Evolutionary conservation across 2,113 vertebrate species (phyloP), one percentile per base, ranked within the genome.

Genomic region (Naja naja): DNA sequence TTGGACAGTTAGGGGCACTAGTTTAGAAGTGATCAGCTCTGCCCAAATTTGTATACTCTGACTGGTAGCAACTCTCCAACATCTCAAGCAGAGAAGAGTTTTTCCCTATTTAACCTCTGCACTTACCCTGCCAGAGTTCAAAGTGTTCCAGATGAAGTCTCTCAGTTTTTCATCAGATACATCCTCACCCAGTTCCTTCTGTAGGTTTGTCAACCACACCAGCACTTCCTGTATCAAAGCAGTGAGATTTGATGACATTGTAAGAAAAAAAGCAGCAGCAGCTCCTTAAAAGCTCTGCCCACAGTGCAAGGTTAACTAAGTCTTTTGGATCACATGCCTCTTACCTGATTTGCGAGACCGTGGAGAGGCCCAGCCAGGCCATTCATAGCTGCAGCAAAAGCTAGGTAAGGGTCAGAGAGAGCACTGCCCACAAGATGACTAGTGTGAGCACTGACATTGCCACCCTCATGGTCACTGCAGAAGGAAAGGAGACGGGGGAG

Each of bases 121-220:
- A 34, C 97, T 98, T 96, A 99, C 99, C 98, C 99, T 97, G 96
- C 99, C 99, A 25, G 99, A 99, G 95, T 99, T 99, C 53, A 99
- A 98, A 6, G 99, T 99, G 97, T 99, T 99, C 99, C 99, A 99
- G 97, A 99, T 99, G 97, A 99, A 99, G 92, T 99, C 99, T 93
- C 98, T 98, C 97, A 99, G 98, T 93, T 97, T 98, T 92, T 99
- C 99, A 11, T 99, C 99, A 0, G 99, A 98, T 90, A 99, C 99
- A 1, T 99, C 99, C 91, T 98, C 98, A 12, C 99, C 99, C 94
- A 99, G 95, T 97, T 99, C 99, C 96, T 99, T 99, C 98, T 99
- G 99, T 95, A 99, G 97, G 9, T 98, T 97, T 0, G 99, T 99
- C 94, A 99, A 97, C 99, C 99, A 99, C 43, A 98, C 98, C 95